These are phyloP conservation scores for Chauna torquata DNA, from an alignment of 2,113 vertebrate genomes.

Conservation along the genomic window DNA sequence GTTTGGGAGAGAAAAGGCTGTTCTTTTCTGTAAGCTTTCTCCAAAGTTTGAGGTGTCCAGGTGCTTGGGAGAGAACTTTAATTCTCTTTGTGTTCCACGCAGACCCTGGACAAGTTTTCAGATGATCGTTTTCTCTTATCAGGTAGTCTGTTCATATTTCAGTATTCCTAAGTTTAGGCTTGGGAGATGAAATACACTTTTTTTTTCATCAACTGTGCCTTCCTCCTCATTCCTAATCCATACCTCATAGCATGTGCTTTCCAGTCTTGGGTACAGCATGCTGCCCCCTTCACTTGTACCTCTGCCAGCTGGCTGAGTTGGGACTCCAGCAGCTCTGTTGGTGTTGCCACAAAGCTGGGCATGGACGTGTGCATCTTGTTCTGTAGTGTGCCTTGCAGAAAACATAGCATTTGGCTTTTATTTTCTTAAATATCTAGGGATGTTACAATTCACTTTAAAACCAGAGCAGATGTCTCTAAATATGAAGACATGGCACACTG, in stretches of 20 bases:
- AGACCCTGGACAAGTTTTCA: not conserved
- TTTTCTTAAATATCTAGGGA: not conserved
- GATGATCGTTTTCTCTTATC: not conserved
- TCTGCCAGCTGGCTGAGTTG: not conserved
- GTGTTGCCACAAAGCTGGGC: not conserved
- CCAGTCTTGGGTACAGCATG: not conserved
- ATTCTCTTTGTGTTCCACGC: not conserved
- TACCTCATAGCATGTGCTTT: not conserved
- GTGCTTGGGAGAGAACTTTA: not conserved
- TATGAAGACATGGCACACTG: not conserved
- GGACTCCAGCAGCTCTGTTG: not conserved
- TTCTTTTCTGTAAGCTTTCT: not conserved
- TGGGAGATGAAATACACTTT: not conserved
- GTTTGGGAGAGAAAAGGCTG: not conserved
- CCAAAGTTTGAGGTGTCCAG: not conserved
- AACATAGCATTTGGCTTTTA: not conserved
- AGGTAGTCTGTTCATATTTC: not conserved
- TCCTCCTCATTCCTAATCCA: not conserved
- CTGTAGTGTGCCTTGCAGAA: not conserved
- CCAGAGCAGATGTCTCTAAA: not conserved
- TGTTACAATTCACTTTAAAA: not conserved
- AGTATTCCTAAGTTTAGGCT: not conserved
- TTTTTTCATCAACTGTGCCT: not conserved
- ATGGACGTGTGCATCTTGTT: not conserved
- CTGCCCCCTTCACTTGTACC: not conserved